Base-by-base conservation (phyloP, 1,140 invertebrate genomes). In the Zophobas atratus region DNA sequence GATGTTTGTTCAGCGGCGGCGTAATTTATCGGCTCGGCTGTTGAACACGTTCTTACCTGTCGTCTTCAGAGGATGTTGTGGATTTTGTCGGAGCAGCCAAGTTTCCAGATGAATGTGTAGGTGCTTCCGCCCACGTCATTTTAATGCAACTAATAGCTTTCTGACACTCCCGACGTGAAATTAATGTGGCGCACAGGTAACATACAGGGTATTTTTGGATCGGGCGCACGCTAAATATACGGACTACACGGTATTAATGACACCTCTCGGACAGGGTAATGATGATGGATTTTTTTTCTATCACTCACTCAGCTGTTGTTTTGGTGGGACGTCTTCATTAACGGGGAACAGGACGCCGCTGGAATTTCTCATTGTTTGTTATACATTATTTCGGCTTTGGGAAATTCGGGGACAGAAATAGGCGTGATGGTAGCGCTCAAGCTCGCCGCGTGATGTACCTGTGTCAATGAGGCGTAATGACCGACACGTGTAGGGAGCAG, bases 1-100 rank as follows among this genome's bases (percentile, higher is more conserved):
- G 81, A 79, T 83, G 82, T 83, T 82, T 83, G 79, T 81, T 82
- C 78, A 79, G 76, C 76, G 60, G 77, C 70, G 71, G 77, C 36
- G 70, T 80, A 81, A 82, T 82, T 82, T 82, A 79, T 79, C 81
- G 79, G 79, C 78, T 70, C 34, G 67, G 34, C 70, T 60, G 4
- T 57, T 46, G 76, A 67, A 78, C 70, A 76, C 72, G 75, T 79
- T 55, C 63, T 77, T 79, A 81, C 78, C 81, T 81, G 81, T 81
- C 81, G 75, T 60, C 75, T 36, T 71, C 70, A 57, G 3, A 3
- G 32, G 55, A 57, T 8, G 34, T 4, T 35, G 55, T 35, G 55
- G 32, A 33, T 57, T 57, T 35, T 35, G 32, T 8, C 34, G 55
- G 20, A 20, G 20, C 55, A 4, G 55, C 55, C 34, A 32, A 2